These are phyloP conservation scores for Rhinatrema bivittatum DNA, from an alignment of 2,797 vertebrate genomes.

Conservation along the genomic window DNA sequence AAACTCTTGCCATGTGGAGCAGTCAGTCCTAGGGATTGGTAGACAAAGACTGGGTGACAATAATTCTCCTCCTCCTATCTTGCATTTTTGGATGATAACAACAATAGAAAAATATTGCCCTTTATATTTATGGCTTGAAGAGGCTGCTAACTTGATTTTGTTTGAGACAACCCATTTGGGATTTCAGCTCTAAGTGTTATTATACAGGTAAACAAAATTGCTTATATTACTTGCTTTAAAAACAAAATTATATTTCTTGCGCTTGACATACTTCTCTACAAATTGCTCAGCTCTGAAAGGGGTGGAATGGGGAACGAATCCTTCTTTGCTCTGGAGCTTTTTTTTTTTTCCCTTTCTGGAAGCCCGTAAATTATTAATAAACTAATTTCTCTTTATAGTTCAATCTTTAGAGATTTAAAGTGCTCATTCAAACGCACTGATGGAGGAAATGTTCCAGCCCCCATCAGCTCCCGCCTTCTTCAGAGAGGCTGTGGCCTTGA, in stretches of 20 bases:
- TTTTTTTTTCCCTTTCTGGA: constrained; percentile 56
- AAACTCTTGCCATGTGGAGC: no score
- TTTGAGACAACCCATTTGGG: constrained; percentile 50
- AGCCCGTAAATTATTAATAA: constrained; percentile 72
- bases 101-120: no score
- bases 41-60: no score
- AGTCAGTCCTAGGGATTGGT: no score
- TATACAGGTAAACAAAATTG: constrained; percentile 44
- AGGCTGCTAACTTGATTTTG: constrained; percentile 56
- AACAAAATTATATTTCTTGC: no score
- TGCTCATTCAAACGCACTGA: constrained; percentile 55
- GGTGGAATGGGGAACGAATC: constrained; percentile 61
- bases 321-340: constrained; percentile 60
- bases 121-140: constrained; percentile 54
- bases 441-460: constrained; percentile 50
- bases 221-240: no score
- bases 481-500: constrained; percentile 55
- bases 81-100: no score
- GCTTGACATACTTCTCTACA: constrained; percentile 30
- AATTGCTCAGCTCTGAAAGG: constrained; percentile 47
- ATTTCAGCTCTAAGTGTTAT: no score
- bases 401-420: constrained; percentile 68
- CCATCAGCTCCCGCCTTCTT: constrained; percentile 48
- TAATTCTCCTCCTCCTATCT: no score
- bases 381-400: constrained; percentile 74